phyloP scores from a whole-genome alignment of 1,140 invertebrate genomes.

The Scaptomyza graminum region DNA sequence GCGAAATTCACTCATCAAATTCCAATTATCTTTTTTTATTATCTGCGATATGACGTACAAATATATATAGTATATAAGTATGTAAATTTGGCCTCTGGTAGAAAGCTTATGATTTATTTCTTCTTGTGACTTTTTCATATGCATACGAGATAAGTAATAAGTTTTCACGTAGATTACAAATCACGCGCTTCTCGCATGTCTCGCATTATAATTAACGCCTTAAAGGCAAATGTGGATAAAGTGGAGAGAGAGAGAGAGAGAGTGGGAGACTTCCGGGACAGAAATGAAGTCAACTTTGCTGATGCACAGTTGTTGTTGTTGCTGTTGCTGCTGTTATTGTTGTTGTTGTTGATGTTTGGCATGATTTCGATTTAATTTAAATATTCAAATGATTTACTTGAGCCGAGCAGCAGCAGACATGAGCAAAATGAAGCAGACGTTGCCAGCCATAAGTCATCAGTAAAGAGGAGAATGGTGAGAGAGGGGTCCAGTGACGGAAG shows the following conservation, averaged over 20 bases:
- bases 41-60: background rate
- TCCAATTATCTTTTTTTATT: background rate
- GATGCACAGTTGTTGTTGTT: slow-evolving; percentile 3
- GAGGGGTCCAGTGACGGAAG: background rate
- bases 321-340: background rate
- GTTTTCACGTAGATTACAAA: slow-evolving; percentile 30
- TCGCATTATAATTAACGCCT: slow-evolving; percentile 71
- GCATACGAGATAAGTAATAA: slow-evolving; percentile 7
- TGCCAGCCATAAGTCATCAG: slow-evolving; percentile 69
- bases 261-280: slow-evolving; percentile 24
- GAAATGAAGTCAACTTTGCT: background rate
- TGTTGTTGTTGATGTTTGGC: slow-evolving; percentile 44
- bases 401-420: slow-evolving; percentile 15
- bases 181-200: slow-evolving; percentile 40
- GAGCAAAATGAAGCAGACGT: slow-evolving; percentile 49
- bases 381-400: slow-evolving; percentile 77
- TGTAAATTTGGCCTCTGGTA: background rate
- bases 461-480: slow-evolving; percentile 1
- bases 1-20: too few species aligned
- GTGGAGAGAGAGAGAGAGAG: too few species aligned
- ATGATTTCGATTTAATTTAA: slow-evolving; percentile 71
- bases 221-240: slow-evolving; percentile 29
- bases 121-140: background rate
- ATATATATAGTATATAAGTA: background rate
- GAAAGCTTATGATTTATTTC: background rate